Evolutionary conservation across 1,140 invertebrate species (phyloP).

Genomic region (Heliconius hermathena): DNA sequence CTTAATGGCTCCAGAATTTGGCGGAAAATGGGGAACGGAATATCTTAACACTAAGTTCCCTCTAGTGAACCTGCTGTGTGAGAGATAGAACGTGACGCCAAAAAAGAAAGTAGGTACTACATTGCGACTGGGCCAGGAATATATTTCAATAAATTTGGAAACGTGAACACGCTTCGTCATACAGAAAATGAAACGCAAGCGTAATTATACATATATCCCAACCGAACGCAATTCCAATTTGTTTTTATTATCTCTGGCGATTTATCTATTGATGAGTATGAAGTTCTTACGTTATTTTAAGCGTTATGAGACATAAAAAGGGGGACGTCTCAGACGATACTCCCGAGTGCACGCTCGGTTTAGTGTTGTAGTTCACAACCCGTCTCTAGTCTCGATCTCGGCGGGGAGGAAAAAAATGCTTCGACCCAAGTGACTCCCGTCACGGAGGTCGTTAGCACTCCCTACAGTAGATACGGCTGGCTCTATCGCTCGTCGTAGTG

Average conservation of each 20-base stretch:
- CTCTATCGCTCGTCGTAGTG: not conserved
- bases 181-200: not conserved
- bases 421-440: slow-evolving; percentile 12
- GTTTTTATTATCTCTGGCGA: slow-evolving; percentile 1
- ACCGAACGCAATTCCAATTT: not conserved
- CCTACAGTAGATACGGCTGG: not conserved
- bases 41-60: too few species aligned
- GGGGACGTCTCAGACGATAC: not conserved
- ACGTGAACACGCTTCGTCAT: not conserved
- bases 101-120: not conserved
- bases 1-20: too few species aligned
- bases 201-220: not conserved
- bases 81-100: too few species aligned
- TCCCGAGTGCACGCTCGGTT: not conserved
- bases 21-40: too few species aligned
- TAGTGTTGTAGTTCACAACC: slow-evolving; percentile 11
- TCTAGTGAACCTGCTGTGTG: too few species aligned
- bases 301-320: not conserved
- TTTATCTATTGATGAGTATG: slow-evolving; percentile 11
- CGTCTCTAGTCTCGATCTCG: slow-evolving; percentile 18
- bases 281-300: not conserved
- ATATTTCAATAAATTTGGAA: slow-evolving; percentile 8
- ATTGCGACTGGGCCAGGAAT: not conserved
- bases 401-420: slow-evolving; percentile 28
- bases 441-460: slow-evolving; percentile 34